A percentile compares a stretch with the other conserved stretches of the same genome.
These are phyloP conservation scores for Drosophila sechellia DNA, from an alignment of 1,140 invertebrate species.

Conservation along the genomic window DNA sequence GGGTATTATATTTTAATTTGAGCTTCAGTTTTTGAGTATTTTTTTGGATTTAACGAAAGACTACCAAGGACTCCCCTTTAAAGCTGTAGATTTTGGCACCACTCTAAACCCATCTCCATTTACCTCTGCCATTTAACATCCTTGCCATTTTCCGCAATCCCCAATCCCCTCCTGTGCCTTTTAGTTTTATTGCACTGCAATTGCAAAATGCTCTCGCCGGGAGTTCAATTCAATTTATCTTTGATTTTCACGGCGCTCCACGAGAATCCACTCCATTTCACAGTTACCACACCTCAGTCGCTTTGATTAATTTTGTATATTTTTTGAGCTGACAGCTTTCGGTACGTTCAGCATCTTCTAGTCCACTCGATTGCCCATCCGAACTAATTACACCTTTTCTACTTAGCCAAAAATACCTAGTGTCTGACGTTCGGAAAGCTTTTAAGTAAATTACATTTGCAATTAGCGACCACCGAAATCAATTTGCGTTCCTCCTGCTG, in stretches of 20 bases:
- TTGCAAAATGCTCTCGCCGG: slow-evolving; percentile 59
- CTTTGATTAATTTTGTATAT: slow-evolving; percentile 74
- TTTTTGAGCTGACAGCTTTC: slow-evolving; percentile 29
- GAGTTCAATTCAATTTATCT: slow-evolving; percentile 78
- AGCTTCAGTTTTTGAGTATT: not conserved
- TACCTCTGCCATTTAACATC: not conserved
- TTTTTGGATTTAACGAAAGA: too few species aligned
- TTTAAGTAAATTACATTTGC: slow-evolving; percentile 71
- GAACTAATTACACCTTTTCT: slow-evolving; percentile 53
- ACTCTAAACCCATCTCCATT: not conserved
- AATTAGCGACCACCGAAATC: slow-evolving; percentile 69
- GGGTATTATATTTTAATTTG: not conserved
- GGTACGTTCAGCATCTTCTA: slow-evolving; percentile 38
- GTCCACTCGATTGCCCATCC: slow-evolving; percentile 1
- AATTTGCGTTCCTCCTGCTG: slow-evolving; percentile 55
- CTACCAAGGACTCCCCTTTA: too few species aligned
- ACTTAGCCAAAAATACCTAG: not conserved
- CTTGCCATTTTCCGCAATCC: not conserved
- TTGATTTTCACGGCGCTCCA: slow-evolving; percentile 59
- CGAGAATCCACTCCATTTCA: slow-evolving; percentile 3
- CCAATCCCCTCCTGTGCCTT: not conserved
- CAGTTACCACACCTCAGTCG: slow-evolving; percentile 7
- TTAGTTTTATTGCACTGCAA: slow-evolving; percentile 74
- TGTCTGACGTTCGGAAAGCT: slow-evolving; percentile 12
- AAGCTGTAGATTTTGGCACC: not conserved